These are phyloP conservation scores for Hydropsyche tenuis DNA, from an alignment of 1,140 invertebrate genomes.

Conservation along the genomic window DNA sequence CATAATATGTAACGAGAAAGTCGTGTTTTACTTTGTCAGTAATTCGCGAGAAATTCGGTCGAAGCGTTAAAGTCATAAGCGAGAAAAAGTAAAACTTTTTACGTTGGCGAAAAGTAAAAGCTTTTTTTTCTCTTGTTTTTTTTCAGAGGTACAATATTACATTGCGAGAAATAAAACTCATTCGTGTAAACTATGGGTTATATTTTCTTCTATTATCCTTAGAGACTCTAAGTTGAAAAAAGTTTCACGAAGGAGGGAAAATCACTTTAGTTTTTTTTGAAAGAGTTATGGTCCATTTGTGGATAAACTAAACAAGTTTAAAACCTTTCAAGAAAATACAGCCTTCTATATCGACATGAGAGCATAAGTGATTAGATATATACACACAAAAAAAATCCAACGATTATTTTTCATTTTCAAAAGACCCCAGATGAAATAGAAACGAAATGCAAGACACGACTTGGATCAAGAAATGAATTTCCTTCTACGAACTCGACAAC, in stretches of 20 bases:
- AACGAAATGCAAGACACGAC: too few relatives aligned
- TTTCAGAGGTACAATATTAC: conserved; percentile 7
- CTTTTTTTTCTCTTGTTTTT: conserved; percentile 13
- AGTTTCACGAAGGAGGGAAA: conserved; percentile 1
- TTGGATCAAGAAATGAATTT: too few relatives aligned
- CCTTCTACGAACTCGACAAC: background rate
- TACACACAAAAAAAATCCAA: too few relatives aligned
- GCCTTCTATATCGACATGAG: background rate
- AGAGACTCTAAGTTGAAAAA: conserved; percentile 18
- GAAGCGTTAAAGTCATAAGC: background rate
- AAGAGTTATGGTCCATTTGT: conserved; percentile 24
- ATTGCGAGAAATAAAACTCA: conserved; percentile 23
- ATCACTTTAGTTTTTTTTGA: conserved; percentile 17
- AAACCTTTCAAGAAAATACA: background rate
- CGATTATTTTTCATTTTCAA: too few relatives aligned
- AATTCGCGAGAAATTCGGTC: background rate
- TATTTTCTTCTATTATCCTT: conserved; percentile 16
- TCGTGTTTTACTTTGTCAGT: too few relatives aligned
- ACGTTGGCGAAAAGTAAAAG: conserved; percentile 7
- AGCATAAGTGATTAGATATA: too few relatives aligned
- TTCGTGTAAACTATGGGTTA: conserved; percentile 28
- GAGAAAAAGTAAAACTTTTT: conserved; percentile 12
- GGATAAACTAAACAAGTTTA: conserved; percentile 25
- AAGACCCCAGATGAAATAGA: too few relatives aligned
- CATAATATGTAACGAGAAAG: too few relatives aligned